Conservation (phyloP, 2,113 vertebrate species). For the Lanius ludovicianus region DNA sequence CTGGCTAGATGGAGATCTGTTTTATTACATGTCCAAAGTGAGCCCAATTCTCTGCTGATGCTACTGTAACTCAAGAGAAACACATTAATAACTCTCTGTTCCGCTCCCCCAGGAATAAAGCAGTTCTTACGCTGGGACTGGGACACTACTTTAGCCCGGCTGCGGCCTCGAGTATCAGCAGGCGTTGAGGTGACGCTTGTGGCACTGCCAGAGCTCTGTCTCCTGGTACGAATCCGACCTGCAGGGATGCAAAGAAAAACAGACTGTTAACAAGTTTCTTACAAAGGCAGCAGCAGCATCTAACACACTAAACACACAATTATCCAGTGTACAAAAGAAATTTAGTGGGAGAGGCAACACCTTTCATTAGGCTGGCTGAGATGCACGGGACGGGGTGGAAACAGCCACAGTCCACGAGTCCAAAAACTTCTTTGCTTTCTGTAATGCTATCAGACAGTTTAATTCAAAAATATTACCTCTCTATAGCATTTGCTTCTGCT, state of each 20-base stretch:
- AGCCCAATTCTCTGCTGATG: background rate
- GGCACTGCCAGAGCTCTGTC: conserved; percentile 90
- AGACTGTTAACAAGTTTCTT: background rate
- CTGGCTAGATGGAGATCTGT: background rate
- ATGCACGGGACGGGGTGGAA: background rate
- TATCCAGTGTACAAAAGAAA: background rate
- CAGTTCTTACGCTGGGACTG: conserved; percentile 95
- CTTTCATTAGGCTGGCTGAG: conserved; percentile 23
- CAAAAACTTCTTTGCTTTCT: background rate
- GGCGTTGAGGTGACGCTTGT: conserved; percentile 79
- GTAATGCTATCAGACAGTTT: background rate
- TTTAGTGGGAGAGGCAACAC: background rate
- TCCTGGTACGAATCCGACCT: conserved; percentile 94
- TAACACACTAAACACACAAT: background rate
- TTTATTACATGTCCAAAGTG: background rate
- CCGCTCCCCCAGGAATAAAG: background rate
- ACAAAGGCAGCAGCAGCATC: background rate
- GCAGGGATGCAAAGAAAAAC: background rate
- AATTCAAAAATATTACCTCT: background rate
- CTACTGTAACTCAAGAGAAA: background rate
- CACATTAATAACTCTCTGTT: background rate
- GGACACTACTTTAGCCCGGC: conserved; percentile 95
- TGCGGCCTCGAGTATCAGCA: conserved; percentile 91
- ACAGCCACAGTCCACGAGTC: background rate
- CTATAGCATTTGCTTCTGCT: background rate